Conservation (phyloP, 2,113 vertebrate genomes). For the Onychorhynchus coronatus region DNA sequence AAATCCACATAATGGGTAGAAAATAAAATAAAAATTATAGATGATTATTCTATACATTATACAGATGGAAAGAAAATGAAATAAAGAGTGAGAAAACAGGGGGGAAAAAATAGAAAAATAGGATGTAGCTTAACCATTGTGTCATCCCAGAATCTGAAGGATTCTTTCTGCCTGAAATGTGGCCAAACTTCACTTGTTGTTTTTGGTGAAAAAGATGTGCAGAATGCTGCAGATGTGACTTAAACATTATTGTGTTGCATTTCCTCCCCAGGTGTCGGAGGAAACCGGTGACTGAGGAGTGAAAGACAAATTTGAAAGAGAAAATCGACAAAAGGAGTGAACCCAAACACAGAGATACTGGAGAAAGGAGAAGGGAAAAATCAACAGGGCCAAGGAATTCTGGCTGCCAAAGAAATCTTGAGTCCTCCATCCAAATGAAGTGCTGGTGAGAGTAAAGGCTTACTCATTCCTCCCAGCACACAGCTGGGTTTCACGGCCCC, state of each 20-base stretch:
- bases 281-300: neutral
- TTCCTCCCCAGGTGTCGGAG: neutral
- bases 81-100: neutral
- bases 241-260: neutral
- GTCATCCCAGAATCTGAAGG: neutral
- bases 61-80: neutral
- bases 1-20: neutral
- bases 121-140: neutral
- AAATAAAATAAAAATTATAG: neutral
- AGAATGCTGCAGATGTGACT: neutral
- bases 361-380: neutral
- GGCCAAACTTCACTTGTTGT: neutral
- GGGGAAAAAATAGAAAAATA: neutral
- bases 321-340: neutral
- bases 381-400: neutral
- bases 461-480: neutral
- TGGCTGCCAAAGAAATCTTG: conserved; percentile 20
- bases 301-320: neutral
- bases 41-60: neutral
- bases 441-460: neutral
- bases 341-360: neutral
- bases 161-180: neutral
- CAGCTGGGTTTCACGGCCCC: neutral
- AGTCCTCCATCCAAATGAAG: neutral
- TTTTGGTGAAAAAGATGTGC: neutral